These are phyloP conservation scores for Sinotaia quadrata DNA, from an alignment of 2,888 invertebrate species.

Conservation along the genomic window DNA sequence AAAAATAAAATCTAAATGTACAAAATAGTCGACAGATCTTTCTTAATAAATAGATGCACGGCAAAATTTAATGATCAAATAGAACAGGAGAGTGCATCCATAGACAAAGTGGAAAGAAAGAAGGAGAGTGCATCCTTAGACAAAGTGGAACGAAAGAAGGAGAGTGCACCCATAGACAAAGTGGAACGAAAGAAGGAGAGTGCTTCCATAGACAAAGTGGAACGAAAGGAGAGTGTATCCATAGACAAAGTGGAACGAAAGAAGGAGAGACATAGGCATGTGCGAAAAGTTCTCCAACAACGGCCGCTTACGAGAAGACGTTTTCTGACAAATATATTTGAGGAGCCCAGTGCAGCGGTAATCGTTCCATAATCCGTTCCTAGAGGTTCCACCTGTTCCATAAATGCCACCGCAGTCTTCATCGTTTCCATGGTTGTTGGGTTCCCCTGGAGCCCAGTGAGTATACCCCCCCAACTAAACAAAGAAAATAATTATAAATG, in stretches of 20 bases:
- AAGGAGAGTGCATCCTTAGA: too few relatives aligned
- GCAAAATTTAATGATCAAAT: too few relatives aligned
- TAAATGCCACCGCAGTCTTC: constrained; percentile 51
- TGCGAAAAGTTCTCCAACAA: too few relatives aligned
- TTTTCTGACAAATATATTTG: constrained; percentile 48
- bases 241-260: not conserved
- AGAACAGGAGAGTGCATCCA: too few relatives aligned
- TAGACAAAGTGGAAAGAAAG: too few relatives aligned
- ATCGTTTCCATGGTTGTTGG: constrained; percentile 37
- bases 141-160: not conserved
- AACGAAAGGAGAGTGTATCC: not conserved
- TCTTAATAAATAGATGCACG: too few relatives aligned
- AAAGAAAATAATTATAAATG: too few relatives aligned
- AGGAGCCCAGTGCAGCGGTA: constrained; percentile 38
- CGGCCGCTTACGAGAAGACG: constrained; percentile 25
- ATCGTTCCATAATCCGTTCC: constrained; percentile 45
- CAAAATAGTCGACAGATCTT: too few relatives aligned
- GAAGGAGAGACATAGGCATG: not conserved
- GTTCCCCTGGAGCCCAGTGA: constrained; percentile 43
- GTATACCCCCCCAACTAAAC: too few relatives aligned
- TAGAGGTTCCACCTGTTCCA: not conserved
- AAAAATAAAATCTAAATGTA: too few relatives aligned
- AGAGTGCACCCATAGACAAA: not conserved
- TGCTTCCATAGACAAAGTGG: not conserved
- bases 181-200: not conserved